These are phyloP conservation scores for Lineus longissimus DNA, from an alignment of 1,140 invertebrate species.

Conservation along the genomic window DNA sequence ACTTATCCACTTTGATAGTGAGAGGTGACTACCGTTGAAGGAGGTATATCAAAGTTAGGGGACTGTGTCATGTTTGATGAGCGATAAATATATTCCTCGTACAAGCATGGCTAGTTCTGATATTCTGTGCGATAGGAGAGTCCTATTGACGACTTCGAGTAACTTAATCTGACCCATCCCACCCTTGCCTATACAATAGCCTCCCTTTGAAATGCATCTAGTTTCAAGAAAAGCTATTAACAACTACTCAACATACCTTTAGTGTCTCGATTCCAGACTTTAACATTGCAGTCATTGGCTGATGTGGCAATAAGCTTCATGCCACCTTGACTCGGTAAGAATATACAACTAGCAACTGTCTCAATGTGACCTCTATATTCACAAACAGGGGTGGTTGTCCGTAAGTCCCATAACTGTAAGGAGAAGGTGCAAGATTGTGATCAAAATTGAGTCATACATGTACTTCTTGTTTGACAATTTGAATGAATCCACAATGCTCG, in stretches of 20 bases:
- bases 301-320: constrained; percentile 33
- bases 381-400: constrained; percentile 25
- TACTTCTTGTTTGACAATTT: neutral
- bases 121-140: too few species aligned
- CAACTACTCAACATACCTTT: constrained; percentile 26
- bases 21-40: too few species aligned
- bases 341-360: constrained; percentile 41
- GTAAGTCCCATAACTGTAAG: constrained; percentile 44
- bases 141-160: too few species aligned
- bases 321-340: constrained; percentile 28
- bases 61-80: too few species aligned
- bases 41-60: too few species aligned
- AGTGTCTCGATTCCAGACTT: constrained; percentile 40
- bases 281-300: constrained; percentile 41
- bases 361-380: constrained; percentile 47
- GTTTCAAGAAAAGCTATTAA: too few species aligned
- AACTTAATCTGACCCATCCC: too few species aligned
- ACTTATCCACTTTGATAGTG: too few species aligned
- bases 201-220: too few species aligned
- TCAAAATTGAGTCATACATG: neutral
- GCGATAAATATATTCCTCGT: too few species aligned
- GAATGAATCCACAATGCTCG: neutral
- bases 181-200: too few species aligned
- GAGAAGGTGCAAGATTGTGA: neutral
- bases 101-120: too few species aligned